Conservation (phyloP, 2,113 vertebrate species). For the Suncus etruscus region DNA sequence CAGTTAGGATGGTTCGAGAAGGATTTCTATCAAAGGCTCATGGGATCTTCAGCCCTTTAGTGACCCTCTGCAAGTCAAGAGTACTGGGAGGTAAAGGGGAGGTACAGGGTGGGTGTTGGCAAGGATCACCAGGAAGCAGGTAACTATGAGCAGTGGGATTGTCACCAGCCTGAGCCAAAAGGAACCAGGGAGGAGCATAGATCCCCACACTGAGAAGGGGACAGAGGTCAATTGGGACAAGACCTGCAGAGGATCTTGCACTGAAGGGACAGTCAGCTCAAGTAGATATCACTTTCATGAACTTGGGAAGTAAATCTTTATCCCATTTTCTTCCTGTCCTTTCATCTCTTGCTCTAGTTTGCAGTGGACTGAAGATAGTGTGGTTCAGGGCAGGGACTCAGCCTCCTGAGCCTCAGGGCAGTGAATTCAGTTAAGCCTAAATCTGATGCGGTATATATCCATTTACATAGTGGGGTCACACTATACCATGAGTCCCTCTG, state of each 20-base stretch:
- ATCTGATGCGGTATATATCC: background rate
- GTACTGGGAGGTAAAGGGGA: no score
- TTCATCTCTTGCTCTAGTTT: background rate
- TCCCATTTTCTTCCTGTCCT: background rate
- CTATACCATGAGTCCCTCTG: background rate
- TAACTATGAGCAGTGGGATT: background rate
- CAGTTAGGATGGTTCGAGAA: background rate
- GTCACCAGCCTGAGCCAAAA: background rate
- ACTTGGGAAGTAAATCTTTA: background rate
- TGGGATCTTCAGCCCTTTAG: background rate
- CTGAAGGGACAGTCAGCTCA: background rate
- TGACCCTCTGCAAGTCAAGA: no score
- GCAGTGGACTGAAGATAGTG: background rate
- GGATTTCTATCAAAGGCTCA: constrained; percentile 16
- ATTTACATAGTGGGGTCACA: background rate
- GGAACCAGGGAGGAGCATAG: no score
- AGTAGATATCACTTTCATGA: background rate
- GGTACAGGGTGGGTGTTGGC: background rate
- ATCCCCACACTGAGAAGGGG: no score
- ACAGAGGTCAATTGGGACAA: no score
- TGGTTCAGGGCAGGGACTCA: background rate
- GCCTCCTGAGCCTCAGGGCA: constrained; percentile 1
- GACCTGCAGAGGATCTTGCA: background rate
- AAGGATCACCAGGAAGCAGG: background rate
- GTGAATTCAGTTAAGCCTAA: background rate